A percentile compares a stretch with the other conserved stretches of the same genome.
Conservation (phyloP, 2,888 invertebrate species). For the Cordylochernes scorpioides region DNA sequence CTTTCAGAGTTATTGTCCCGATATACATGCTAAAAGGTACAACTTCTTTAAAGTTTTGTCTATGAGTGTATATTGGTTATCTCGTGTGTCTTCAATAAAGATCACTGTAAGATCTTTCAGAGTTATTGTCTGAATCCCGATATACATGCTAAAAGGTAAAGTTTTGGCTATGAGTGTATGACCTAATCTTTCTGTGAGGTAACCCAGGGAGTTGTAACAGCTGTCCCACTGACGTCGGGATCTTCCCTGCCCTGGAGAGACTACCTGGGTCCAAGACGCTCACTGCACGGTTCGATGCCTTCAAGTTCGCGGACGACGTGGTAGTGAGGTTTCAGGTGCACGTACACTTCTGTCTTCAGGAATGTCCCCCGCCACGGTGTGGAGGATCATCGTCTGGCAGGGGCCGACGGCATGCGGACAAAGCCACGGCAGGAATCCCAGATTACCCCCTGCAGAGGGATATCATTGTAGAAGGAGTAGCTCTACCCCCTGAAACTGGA, state of each 20-base stretch:
- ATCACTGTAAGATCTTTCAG: too few species aligned
- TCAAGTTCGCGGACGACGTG: conserved; percentile 59
- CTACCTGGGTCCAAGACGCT: conserved; percentile 17
- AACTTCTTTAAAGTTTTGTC: too few species aligned
- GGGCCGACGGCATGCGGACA: conserved; percentile 16
- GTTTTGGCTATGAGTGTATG: too few species aligned
- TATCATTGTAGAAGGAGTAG: conserved; percentile 16
- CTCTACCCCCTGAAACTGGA: too few species aligned
- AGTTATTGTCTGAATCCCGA: too few species aligned
- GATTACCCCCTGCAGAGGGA: conserved; percentile 16
- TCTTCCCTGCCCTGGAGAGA: conserved; percentile 18
- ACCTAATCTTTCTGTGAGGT: too few species aligned
- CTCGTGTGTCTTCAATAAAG: too few species aligned
- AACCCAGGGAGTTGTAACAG: conserved; percentile 6
- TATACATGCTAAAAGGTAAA: too few species aligned
- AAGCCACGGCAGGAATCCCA: conserved; percentile 7
- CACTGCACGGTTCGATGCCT: conserved; percentile 38
- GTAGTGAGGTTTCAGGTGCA: conserved; percentile 52
- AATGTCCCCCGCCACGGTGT: conserved; percentile 34
- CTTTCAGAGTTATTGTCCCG: too few species aligned
- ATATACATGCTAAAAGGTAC: too few species aligned
- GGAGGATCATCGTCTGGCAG: conserved; percentile 20
- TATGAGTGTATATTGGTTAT: too few species aligned
- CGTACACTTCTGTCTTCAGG: conserved; percentile 46
- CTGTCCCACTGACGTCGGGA: conserved; percentile 40